Base-by-base conservation (phyloP, 2,888 invertebrate genomes). In the Neuroscelio doddi region DNA sequence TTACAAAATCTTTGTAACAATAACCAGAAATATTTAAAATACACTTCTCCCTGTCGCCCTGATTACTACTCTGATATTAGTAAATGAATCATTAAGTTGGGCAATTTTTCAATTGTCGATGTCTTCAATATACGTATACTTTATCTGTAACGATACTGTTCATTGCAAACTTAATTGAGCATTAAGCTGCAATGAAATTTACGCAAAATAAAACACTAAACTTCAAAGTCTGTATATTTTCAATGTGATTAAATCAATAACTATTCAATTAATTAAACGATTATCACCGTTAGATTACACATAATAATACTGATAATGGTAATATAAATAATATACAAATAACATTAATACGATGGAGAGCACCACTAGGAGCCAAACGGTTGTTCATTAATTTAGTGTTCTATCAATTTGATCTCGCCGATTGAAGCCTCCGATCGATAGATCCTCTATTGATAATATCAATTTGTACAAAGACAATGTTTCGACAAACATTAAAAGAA, bases 221-320 rank as follows among this genome's bases (percentile, higher is more conserved):
- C 58, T 61, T 68, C 55, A 50, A 66, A 64, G 61, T 69, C 64
- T 69, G 65, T 70, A 62, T 66, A 69, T 66, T 73, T 70, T 70
- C 56, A 69, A 68, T 73, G 71, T 70, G 70, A 70, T 73, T 63
- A 49, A 70, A 68, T 47, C 67, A 59, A 57, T 41, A 38, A 65
- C 47, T 62, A 57, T 50, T 53, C 53, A 57, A 62, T 57, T 56
- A 47, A 56, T 56, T 17, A 56, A 45, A 32, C 47, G 46, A 57
- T 53, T 14, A 68, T 52, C 53, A 64, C 17, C 47, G 53, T 56
- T 61, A 69, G 67, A 63, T 46, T 61, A 62, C 24, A 57, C 49
- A 51, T 55, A 58, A 49, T 42, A 51, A 55, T 56, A 10, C 1
- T 41, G 16, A 64, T 32, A 32, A 46, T n/a, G 14, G 38, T 56